Percentiles rank a stretch among this genome's conserved stretches.
Conservation (phyloP, 2,113 vertebrate genomes). For the Coreoperca whiteheadi region DNA sequence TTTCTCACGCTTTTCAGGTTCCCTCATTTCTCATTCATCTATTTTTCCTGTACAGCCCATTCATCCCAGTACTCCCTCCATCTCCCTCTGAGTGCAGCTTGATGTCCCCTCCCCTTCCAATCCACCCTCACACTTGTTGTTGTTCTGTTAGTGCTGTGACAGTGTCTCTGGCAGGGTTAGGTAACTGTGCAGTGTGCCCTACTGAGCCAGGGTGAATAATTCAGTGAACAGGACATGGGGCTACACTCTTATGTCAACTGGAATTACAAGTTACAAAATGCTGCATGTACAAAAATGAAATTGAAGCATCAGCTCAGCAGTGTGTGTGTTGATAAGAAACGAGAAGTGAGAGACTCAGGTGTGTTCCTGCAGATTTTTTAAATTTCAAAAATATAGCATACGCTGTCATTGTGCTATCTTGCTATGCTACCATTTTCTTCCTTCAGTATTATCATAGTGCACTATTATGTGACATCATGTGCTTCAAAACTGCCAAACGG, state of each 20-base stretch:
- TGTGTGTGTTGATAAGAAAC: background rate
- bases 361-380: conserved; percentile 11
- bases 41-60: conserved; percentile 43
- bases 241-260: conserved; percentile 56
- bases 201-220: conserved; percentile 66
- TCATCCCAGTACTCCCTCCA: conserved; percentile 41
- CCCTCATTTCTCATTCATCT: conserved; percentile 43
- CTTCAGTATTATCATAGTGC: background rate
- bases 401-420: background rate
- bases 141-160: conserved; percentile 49
- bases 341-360: conserved; percentile 1
- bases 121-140: conserved; percentile 51
- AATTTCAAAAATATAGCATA: background rate
- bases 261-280: conserved; percentile 57
- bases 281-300: conserved; percentile 24
- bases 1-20: conserved; percentile 33
- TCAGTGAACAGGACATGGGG: conserved; percentile 59
- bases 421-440: background rate
- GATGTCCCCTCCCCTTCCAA: conserved; percentile 20
- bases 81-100: conserved; percentile 27
- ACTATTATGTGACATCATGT: background rate
- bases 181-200: conserved; percentile 63
- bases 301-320: conserved; percentile 7
- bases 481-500: background rate
- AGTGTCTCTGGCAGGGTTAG: conserved; percentile 54